phyloP scores from a whole-genome alignment of 2,888 invertebrate genomes.

The Parnassius orleans region DNA sequence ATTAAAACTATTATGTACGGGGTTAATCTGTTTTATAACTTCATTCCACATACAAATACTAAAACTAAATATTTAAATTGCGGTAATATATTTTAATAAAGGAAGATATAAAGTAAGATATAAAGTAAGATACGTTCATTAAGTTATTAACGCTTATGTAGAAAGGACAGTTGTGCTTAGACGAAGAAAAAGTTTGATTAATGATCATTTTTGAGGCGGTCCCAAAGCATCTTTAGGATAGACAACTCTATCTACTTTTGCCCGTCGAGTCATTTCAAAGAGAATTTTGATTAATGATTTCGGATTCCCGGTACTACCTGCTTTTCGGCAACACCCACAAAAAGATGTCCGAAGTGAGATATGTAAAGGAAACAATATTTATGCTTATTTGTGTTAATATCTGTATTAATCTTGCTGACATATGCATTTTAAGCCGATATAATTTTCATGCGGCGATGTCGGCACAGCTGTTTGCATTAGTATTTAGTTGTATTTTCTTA shows the following conservation, averaged over 20 bases:
- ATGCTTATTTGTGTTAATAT: constrained; percentile 70
- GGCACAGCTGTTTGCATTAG: constrained; percentile 47
- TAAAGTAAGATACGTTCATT: too few species aligned
- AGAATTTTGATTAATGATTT: constrained; percentile 72
- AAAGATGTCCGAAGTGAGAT: constrained; percentile 49
- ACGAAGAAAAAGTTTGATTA: constrained; percentile 35
- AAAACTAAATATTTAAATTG: too few species aligned
- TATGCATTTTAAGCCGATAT: constrained; percentile 44
- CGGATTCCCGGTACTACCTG: constrained; percentile 68
- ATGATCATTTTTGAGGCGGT: constrained; percentile 57
- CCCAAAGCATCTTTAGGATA: constrained; percentile 41
- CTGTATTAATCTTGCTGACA: constrained; percentile 68
- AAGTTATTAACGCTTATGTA: constrained; percentile 12
- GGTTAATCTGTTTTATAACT: too few species aligned
- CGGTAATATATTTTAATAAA: too few species aligned
- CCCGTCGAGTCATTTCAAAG: constrained; percentile 56
- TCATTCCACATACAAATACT: too few species aligned
- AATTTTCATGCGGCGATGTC: constrained; percentile 32
- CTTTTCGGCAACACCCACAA: constrained; percentile 64
- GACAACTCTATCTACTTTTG: constrained; percentile 63
- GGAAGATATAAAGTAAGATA: too few species aligned
- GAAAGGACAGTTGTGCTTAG: background rate
- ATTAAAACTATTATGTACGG: too few species aligned
- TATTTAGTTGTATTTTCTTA: constrained; percentile 26
- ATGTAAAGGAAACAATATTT: constrained; percentile 49